These are phyloP conservation scores for Neelides sp. DNA, from an alignment of 1,140 invertebrate species.

Conservation along the genomic window DNA sequence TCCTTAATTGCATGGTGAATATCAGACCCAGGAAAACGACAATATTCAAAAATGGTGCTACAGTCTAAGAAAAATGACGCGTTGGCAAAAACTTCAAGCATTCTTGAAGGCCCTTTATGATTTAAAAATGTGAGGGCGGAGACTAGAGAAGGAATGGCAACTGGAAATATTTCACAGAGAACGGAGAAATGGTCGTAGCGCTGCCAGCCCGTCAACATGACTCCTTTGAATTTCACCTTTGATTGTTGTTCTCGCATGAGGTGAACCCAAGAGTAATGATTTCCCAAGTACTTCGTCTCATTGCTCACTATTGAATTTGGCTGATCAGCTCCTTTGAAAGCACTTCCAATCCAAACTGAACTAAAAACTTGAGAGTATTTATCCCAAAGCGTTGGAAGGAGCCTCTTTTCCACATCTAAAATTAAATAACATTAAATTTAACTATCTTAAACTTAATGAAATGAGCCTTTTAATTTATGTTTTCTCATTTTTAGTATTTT, in stretches of 20 bases:
- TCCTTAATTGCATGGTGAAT: constrained; percentile 30
- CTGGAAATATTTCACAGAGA: constrained; percentile 51
- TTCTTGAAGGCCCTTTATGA: constrained; percentile 23
- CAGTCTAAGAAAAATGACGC: constrained; percentile 30
- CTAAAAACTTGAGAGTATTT: constrained; percentile 42
- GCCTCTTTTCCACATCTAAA: constrained; percentile 31
- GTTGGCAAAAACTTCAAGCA: constrained; percentile 24
- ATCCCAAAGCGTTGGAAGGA: constrained; percentile 37
- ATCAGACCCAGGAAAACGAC: constrained; percentile 34
- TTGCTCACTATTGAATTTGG: constrained; percentile 42
- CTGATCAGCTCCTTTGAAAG: constrained; percentile 42
- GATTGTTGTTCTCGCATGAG: constrained; percentile 41
- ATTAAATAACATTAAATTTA: constrained; percentile 31
- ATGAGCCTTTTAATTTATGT: no score
- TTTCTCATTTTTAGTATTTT: no score
- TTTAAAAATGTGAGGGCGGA: constrained; percentile 38
- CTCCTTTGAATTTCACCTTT: constrained; percentile 46
- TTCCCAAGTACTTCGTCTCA: constrained; percentile 50
- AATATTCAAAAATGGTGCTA: constrained; percentile 30
- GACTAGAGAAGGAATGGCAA: constrained; percentile 52
- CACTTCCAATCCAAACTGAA: constrained; percentile 46
- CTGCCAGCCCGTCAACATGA: constrained; percentile 65
- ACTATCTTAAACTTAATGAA: no score
- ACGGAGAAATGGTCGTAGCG: constrained; percentile 56
- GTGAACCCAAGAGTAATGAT: constrained; percentile 52